Evolutionary conservation across 2,888 invertebrate species (phyloP), one percentile per base, ranked within the genome.

Genomic region (Diarsia rubi): DNA sequence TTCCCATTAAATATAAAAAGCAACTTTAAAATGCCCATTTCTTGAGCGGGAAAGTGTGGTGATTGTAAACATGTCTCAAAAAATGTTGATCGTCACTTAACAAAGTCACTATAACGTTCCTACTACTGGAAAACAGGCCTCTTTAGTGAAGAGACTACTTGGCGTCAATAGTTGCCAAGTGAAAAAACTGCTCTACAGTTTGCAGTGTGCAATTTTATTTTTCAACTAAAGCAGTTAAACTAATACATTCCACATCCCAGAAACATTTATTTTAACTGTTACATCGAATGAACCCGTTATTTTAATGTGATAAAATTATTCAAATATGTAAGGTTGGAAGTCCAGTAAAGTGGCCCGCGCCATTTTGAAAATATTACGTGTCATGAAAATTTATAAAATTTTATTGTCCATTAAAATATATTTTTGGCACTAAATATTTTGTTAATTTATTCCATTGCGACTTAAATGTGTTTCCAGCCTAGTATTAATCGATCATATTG

Each of bases 171-270:
- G 19, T 66, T 44, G 73, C n/a, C 60, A 2, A 44, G 54, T 54
- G 24, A 52, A 54, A 65, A 69, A 5, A 44, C 37, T 45, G 45
- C 60, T 21, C 42, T 81, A 87, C 80, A 79, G 84, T 91, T 89
- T 90, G 89, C 87, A 82, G 93, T 93, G 94, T 95, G 95, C 94
- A 94, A 93, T 95, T 92, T 86, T 85, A 82, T 69, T 75, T 85
- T 73, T 73, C 73, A 83, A 82, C 75, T 79, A 75, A 82, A 78
- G 49, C 88, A 75, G 82, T 82, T 86, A 79, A 79, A 86, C 84
- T 86, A 88, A 88, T 89, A 92, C 93, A 93, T 93, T 93, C 93
- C 93, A 90, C 75, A 84, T 76, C 77, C 78, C 80, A 80, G 16
- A 86, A 79, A 81, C 49, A 71, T 73, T 54, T 85, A 77, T 84